Evolutionary conservation across 2,113 vertebrate genomes (phyloP).

Genomic region (Mormoops blainvillei): DNA sequence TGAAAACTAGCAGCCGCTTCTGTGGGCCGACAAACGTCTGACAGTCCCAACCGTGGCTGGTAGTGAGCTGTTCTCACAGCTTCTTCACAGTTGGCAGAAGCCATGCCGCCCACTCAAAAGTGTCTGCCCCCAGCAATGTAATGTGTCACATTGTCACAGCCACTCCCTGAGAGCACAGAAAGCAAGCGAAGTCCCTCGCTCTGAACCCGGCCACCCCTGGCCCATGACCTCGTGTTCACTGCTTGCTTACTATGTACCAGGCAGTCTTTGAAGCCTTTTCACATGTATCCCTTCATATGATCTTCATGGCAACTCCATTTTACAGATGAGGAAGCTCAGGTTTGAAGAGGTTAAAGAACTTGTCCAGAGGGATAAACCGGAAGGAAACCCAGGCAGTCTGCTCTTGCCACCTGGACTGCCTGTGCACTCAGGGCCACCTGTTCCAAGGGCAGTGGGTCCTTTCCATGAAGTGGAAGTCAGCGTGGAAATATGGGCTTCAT

Average conservation of each 20-base stretch:
- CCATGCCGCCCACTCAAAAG: accelerated
- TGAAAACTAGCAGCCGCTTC: neutral
- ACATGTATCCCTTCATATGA: neutral
- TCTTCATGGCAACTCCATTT: no score
- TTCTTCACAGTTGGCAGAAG: neutral
- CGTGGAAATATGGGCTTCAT: neutral
- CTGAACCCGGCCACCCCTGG: accelerated
- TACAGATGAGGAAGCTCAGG: neutral
- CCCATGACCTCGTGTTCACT: accelerated
- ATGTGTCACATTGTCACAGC: neutral
- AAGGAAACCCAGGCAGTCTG: no score
- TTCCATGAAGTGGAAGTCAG: neutral
- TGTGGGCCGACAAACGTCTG: accelerated
- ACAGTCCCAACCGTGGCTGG: neutral
- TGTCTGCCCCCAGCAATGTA: accelerated
- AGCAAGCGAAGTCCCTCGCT: neutral
- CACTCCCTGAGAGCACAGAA: neutral
- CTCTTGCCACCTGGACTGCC: neutral
- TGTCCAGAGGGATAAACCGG: neutral
- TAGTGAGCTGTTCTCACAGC: neutral
- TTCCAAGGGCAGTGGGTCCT: neutral
- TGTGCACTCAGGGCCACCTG: neutral
- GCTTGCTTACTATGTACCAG: neutral
- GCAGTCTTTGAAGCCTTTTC: neutral
- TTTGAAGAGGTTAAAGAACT: neutral